phyloP scores from a whole-genome alignment of 2,113 vertebrate genomes.

The Apodemus speciosus region DNA sequence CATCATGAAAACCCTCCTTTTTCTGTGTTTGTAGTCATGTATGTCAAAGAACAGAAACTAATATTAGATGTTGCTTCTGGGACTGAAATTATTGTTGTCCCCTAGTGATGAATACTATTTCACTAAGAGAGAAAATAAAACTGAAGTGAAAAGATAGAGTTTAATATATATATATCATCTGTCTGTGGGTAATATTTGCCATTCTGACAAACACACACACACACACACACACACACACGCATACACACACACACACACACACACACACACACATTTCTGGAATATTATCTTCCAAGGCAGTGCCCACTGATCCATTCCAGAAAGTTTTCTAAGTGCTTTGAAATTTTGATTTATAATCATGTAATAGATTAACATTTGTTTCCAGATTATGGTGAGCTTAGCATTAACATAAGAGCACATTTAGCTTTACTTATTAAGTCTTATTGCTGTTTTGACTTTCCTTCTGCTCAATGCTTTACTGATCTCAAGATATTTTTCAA shows the following conservation, averaged over 20 bases:
- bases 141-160: background rate
- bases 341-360: background rate
- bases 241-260: too few relatives aligned
- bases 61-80: background rate
- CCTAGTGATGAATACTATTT: background rate
- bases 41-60: background rate
- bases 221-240: too few relatives aligned
- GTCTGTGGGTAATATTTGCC: background rate
- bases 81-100: background rate
- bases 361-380: background rate
- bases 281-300: background rate
- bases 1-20: background rate
- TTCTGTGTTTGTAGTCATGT: background rate
- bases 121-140: background rate
- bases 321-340: background rate
- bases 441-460: background rate
- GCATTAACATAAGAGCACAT: background rate
- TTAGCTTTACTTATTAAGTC: background rate
- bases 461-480: background rate
- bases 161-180: background rate
- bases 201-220: too few relatives aligned
- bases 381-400: background rate
- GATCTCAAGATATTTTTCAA: constrained; percentile 33
- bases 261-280: too few relatives aligned
- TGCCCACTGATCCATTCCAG: background rate